Evolutionary conservation across 1,140 invertebrate species (phyloP).

Genomic region (Orchestia grillus): DNA sequence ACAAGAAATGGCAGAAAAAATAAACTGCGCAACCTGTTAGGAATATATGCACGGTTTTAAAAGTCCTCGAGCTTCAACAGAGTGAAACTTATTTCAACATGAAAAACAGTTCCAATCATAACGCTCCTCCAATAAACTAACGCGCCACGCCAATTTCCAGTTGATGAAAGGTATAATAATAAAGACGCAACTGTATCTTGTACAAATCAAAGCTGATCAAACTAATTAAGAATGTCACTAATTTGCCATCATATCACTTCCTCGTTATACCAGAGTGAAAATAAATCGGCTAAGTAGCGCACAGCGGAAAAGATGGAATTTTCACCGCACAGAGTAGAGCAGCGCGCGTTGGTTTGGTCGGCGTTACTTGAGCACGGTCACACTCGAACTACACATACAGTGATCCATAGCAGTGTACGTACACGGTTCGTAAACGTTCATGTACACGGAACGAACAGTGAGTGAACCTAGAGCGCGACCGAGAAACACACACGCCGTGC

Average conservation of each 20-base stretch:
- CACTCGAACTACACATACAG: constrained; percentile 57
- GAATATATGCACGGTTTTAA: too few relatives aligned
- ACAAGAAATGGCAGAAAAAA: too few relatives aligned
- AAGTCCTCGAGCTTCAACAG: too few relatives aligned
- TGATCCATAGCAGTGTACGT: constrained; percentile 45
- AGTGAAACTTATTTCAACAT: background rate
- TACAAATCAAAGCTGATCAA: background rate
- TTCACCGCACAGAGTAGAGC: background rate
- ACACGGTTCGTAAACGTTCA: constrained; percentile 21
- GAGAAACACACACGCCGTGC: constrained; percentile 33
- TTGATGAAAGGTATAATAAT: background rate
- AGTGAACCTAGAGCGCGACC: constrained; percentile 22
- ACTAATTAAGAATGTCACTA: background rate
- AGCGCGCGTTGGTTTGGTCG: constrained; percentile 5
- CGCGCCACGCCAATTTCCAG: background rate
- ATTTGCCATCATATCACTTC: background rate
- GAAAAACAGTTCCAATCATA: background rate
- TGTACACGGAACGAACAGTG: constrained; percentile 3
- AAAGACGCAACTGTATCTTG: background rate
- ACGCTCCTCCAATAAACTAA: background rate
- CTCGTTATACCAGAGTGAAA: background rate
- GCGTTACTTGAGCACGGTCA: constrained; percentile 57
- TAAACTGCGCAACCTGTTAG: too few relatives aligned
- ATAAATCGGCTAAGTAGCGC: background rate
- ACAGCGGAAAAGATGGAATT: background rate